phyloP scores from a whole-genome alignment of 1,140 invertebrate genomes.

The Drosophila kurseongensis region DNA sequence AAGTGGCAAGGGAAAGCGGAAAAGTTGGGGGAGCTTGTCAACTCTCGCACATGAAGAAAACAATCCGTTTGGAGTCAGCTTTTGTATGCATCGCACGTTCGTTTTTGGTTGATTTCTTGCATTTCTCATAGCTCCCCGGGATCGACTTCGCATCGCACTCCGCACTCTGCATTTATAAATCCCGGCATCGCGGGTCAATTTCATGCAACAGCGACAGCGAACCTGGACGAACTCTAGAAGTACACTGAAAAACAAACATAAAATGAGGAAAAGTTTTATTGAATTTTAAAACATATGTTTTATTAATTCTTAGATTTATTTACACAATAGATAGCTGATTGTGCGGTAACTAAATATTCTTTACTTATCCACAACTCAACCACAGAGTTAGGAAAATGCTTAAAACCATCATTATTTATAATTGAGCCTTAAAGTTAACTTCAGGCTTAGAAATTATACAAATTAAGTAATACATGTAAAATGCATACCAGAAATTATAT shows the following conservation, averaged over 20 bases:
- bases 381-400: too few relatives aligned
- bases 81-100: conserved; percentile 80
- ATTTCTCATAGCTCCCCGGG: conserved; percentile 69
- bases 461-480: too few relatives aligned
- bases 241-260: conserved; percentile 3
- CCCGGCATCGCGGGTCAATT: conserved; percentile 76
- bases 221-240: conserved; percentile 35
- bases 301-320: too few relatives aligned
- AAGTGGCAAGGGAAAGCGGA: neutral
- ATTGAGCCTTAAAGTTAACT: too few relatives aligned
- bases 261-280: too few relatives aligned
- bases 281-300: too few relatives aligned
- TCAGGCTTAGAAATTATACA: too few relatives aligned
- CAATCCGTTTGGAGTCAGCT: conserved; percentile 64
- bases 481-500: too few relatives aligned
- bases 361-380: too few relatives aligned
- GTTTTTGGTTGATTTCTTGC: conserved; percentile 81
- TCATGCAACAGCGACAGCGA: conserved; percentile 71
- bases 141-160: conserved; percentile 44
- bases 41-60: conserved; percentile 68
- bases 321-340: too few relatives aligned
- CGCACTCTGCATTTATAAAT: conserved; percentile 67
- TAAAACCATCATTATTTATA: too few relatives aligned
- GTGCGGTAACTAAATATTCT: too few relatives aligned
- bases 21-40: conserved; percentile 20